Base-by-base conservation (phyloP, 2,888 invertebrate genomes). In the Heteromyza rotundicornis region DNA sequence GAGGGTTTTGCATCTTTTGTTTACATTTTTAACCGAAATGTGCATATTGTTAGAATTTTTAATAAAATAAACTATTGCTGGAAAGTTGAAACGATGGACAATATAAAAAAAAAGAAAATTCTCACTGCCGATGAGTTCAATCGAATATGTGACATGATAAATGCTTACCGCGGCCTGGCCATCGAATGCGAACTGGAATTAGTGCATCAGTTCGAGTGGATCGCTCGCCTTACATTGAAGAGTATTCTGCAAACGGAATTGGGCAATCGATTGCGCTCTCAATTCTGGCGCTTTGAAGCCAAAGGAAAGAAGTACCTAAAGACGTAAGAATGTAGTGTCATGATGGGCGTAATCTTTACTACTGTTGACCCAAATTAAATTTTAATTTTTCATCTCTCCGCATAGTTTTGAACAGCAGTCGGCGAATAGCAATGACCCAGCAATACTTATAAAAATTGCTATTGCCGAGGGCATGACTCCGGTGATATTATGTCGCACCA, bases 211-310 rank as follows among this genome's bases (percentile, higher is more conserved):
- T 90, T 87, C 76, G 84, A 85, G 60, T 80, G 86, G 50, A 79
- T 90, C 58, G 85, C 87, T 53, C 77, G 85, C 50, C 81, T 85
- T 57, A 89, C 92, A 0, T 73, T 93, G 36, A 88, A 88, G 58
- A 91, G 92, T 77, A 92, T 94, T 69, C 79, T 91, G 61, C 87
- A 88, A 23, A 84, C 87, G 50, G 87, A 91, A 71, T 85, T 89
- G 51, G 88, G 89, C 75, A 85, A 87, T 70, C 85, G 86, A 63
- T 88, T 89, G 86, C 91, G 89, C 77, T 81, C 83, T 12, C 87
- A 85, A 63, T 88, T 90, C 74, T 82, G 85, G 66, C 88, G 87
- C 70, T 86, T 88, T 35, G 87, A 88, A 56, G 83, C 85, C 8
- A 85, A 85, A 61, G 87, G 86, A 20, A 85, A 84, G 65, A 84